Evolutionary conservation across 2,113 vertebrate species (phyloP).

Genomic region (Psittacara wagleri): DNA sequence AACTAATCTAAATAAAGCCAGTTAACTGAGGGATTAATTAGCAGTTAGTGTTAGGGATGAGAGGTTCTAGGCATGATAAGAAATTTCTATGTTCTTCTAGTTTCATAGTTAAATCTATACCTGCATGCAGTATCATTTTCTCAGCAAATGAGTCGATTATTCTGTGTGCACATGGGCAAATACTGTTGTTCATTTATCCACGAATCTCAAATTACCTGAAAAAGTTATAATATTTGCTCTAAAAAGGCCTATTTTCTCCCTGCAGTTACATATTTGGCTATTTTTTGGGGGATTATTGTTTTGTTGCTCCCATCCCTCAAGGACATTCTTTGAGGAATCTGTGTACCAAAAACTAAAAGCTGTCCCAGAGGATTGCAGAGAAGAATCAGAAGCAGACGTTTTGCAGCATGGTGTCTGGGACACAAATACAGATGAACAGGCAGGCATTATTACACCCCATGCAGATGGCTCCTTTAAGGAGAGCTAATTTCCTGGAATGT

Average conservation of each 20-base stretch:
- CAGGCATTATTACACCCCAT: not conserved
- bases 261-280: not conserved
- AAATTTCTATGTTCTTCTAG: not conserved
- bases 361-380: not conserved
- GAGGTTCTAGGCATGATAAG: not conserved
- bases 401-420: not conserved
- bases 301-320: not conserved
- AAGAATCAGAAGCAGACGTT: not conserved
- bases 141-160: not conserved
- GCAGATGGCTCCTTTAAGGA: not conserved
- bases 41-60: not conserved
- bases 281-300: not conserved
- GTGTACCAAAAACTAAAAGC: not conserved
- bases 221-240: not conserved
- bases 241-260: not conserved
- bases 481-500: not conserved
- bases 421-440: not conserved
- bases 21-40: not conserved
- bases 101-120: not conserved
- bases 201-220: not conserved
- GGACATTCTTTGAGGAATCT: not conserved
- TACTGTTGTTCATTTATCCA: not conserved
- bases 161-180: not conserved
- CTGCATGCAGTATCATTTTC: not conserved
- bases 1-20: not conserved